Percentiles rank a stretch among this genome's conserved stretches.
Evolutionary conservation across 2,888 invertebrate species (phyloP).

Genomic region (Drosophila fulvimacula): DNA sequence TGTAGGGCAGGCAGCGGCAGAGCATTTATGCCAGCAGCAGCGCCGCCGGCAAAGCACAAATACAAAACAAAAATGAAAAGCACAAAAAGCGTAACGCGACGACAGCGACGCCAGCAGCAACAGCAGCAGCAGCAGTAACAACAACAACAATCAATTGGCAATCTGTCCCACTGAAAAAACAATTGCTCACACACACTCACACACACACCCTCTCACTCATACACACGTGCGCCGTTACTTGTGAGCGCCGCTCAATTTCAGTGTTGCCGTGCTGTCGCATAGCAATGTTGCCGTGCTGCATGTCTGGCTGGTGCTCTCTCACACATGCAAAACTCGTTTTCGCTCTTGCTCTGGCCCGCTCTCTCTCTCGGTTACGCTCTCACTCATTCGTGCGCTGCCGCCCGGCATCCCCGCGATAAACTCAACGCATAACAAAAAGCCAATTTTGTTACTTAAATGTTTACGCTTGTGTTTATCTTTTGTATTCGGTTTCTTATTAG

Average conservation of each 20-base stretch:
- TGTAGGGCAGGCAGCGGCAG: constrained; percentile 68
- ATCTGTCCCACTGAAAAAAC: constrained; percentile 79
- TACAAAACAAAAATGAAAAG: constrained; percentile 60
- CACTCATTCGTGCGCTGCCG: constrained; percentile 24
- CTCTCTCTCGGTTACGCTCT: constrained; percentile 10
- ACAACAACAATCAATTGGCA: constrained; percentile 76
- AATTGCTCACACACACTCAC: constrained; percentile 63
- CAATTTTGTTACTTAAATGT: constrained; percentile 83
- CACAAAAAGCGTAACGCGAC: constrained; percentile 70
- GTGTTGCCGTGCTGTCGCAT: constrained; percentile 52
- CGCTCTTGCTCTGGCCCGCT: constrained; percentile 9
- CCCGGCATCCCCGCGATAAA: constrained; percentile 28
- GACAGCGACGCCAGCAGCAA: constrained; percentile 44
- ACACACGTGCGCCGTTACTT: constrained; percentile 63
- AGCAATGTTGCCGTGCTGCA: constrained; percentile 62
- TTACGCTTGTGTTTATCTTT: constrained; percentile 83
- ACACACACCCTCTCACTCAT: too few relatives aligned
- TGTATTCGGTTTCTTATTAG: constrained; percentile 83
- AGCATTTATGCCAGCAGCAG: constrained; percentile 72
- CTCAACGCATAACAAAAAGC: constrained; percentile 78
- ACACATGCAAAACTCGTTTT: constrained; percentile 8
- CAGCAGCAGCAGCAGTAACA: constrained; percentile 31
- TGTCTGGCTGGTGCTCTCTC: constrained; percentile 15
- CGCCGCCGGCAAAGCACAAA: constrained; percentile 59
- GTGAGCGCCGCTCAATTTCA: constrained; percentile 45